Conservation (phyloP, 2,888 invertebrate genomes). For the Hybos culiciformis region DNA sequence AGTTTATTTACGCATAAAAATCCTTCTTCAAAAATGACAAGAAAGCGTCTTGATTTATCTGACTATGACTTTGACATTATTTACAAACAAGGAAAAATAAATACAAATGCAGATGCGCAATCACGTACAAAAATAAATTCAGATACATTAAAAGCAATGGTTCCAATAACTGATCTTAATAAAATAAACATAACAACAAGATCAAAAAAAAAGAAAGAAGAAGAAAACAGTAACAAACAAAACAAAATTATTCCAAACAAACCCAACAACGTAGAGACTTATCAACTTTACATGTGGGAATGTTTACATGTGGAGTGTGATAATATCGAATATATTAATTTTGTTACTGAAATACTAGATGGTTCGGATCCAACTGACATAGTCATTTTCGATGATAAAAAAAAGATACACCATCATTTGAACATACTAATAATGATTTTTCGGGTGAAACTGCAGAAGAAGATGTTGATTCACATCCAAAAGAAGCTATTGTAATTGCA, state of each 20-base stretch:
- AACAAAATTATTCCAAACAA: background rate
- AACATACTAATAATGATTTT: background rate
- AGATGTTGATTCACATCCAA: too few relatives aligned
- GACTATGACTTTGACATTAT: background rate
- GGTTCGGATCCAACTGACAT: background rate
- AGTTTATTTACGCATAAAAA: too few relatives aligned
- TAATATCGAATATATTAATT: background rate
- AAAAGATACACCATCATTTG: background rate
- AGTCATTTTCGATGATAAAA: background rate
- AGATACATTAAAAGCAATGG: too few relatives aligned
- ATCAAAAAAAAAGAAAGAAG: too few relatives aligned
- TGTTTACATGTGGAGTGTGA: too few relatives aligned
- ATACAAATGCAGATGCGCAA: slow-evolving; percentile 2
- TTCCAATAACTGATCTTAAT: too few relatives aligned
- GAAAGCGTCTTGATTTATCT: background rate
- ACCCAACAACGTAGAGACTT: background rate
- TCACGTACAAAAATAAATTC: slow-evolving; percentile 2
- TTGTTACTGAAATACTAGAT: background rate
- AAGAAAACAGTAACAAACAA: background rate
- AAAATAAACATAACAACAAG: too few relatives aligned
- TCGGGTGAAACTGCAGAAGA: background rate
- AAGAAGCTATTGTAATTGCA: background rate
- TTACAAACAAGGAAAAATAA: background rate
- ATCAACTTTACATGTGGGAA: background rate
- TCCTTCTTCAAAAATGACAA: slow-evolving; percentile 1